phyloP scores from a whole-genome alignment of 2,888 invertebrate genomes.

The Phania funesta region DNA sequence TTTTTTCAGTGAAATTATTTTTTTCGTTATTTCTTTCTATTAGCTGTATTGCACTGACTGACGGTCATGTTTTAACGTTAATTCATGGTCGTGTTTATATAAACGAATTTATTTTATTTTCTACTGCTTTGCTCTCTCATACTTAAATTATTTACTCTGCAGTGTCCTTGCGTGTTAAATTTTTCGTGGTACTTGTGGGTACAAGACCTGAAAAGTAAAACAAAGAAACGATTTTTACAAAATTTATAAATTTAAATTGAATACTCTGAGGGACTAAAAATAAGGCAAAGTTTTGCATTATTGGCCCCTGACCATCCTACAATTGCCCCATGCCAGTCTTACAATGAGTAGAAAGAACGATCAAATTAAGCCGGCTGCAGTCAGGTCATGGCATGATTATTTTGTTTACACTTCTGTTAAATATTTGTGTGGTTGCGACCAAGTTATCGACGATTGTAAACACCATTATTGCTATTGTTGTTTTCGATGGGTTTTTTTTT shows the following conservation, averaged over 20 bases:
- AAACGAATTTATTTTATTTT: slow-evolving; percentile 45
- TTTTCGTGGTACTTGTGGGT: neutral
- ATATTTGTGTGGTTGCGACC: neutral
- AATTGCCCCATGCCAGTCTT: neutral
- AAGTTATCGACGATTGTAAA: slow-evolving; percentile 1
- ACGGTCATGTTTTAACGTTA: slow-evolving; percentile 76
- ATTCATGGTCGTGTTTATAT: slow-evolving; percentile 75
- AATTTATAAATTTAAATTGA: too few species aligned
- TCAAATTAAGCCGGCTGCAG: neutral
- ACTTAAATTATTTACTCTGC: neutral
- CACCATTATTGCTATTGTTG: neutral
- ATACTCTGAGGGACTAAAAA: too few species aligned
- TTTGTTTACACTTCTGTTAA: slow-evolving; percentile 39
- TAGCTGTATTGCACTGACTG: slow-evolving; percentile 32
- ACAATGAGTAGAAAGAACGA: neutral
- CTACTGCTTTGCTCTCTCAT: neutral
- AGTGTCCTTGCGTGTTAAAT: neutral
- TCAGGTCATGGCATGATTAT: slow-evolving; percentile 41
- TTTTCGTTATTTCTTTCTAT: neutral
- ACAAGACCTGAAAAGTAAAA: neutral
- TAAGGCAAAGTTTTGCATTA: too few species aligned
- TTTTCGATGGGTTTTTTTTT: neutral
- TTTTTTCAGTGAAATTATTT: neutral
- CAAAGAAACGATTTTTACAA: too few species aligned
- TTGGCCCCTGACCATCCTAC: neutral